Percentiles rank a stretch among this genome's conserved stretches.
Conservation (phyloP, 2,888 invertebrate species). For the Isotomurus palustris region DNA sequence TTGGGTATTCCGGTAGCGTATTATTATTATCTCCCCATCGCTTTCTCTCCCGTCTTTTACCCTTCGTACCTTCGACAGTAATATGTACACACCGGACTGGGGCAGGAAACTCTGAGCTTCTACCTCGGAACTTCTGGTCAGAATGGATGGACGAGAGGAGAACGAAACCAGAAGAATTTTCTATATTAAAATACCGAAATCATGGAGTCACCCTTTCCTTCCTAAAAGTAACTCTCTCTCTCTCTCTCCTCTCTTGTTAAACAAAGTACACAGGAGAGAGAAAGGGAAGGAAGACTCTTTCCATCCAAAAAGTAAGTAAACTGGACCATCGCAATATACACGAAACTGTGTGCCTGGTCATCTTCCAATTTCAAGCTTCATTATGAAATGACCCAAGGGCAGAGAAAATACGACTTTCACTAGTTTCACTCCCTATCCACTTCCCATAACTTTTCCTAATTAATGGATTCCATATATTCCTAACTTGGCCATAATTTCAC, state of each 20-base stretch:
- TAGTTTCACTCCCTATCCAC: conserved; percentile 8
- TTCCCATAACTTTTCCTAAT: conserved; percentile 38
- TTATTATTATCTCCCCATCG: too few relatives aligned
- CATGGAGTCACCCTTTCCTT: conserved; percentile 11
- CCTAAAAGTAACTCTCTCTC: too few relatives aligned
- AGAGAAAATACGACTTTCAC: conserved; percentile 27
- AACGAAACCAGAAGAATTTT: conserved; percentile 42
- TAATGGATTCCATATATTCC: conserved; percentile 41
- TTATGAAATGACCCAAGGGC: conserved; percentile 47
- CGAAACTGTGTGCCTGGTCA: conserved; percentile 40
- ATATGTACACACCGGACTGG: conserved; percentile 19
- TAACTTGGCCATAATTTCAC: background rate
- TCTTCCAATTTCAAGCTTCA: conserved; percentile 46
- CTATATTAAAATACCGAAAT: conserved; percentile 47
- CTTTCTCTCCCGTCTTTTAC: too few relatives aligned
- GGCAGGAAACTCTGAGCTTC: conserved; percentile 38
- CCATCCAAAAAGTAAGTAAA: too few relatives aligned
- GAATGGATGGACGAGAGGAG: conserved; percentile 13
- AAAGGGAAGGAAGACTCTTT: too few relatives aligned
- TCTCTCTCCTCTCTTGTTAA: too few relatives aligned
- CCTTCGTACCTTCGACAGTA: too few relatives aligned
- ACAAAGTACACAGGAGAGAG: too few relatives aligned
- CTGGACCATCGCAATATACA: too few relatives aligned
- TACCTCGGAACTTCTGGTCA: background rate
- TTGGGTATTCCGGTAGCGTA: too few relatives aligned